Evolutionary conservation across 1,140 invertebrate species (phyloP), one percentile per base, ranked within the genome.

Genomic region (Aleiodes sp.): DNA sequence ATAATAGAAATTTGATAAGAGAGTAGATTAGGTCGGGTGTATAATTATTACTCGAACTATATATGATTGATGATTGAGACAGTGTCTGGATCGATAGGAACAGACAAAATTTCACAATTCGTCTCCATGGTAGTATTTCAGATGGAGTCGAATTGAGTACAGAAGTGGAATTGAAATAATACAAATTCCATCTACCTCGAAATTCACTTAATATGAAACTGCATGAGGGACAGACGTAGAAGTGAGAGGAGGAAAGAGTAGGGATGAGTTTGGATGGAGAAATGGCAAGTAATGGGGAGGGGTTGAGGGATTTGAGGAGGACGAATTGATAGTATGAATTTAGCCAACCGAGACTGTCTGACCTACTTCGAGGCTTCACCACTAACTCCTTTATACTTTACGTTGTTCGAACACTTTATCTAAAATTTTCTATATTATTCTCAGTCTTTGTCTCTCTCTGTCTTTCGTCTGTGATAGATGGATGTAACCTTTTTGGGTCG

Each of bases 321-420:
- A 31, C 28, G 21, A 24, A 52, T 52, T 52, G 46, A 21, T 9
- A 24, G 57, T 68, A 69, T 69, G 67, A 69, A 69, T 69, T 69
- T 69, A 69, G 60, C 67, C 59, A 63, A 62, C 26, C 67, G 67
- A 69, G 67, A 69, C 67, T 37, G 67, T 69, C 60, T 69, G 67
- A 69, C 67, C 67, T 63, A 69, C 14, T 69, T 69, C 16, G 19
- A 26, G 56, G 63, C 57, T 56, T 16, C 28, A 63, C 26, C 60
- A 69, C 61, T 69, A 63, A 21, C 29, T 62, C 33, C 31, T 66
- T 66, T 57, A 66, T 24, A 37, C 31, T 57, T 57, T 37, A 3
- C 10, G 26, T 65, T 65, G 63, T 31, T 8, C 26, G 1, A 8
- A 9, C 28, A 43, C 26, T 14, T 21, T n/a, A 14, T 4, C n/a